Base-by-base conservation (phyloP, 2,888 invertebrate genomes). In the Chymomyza amoena region DNA sequence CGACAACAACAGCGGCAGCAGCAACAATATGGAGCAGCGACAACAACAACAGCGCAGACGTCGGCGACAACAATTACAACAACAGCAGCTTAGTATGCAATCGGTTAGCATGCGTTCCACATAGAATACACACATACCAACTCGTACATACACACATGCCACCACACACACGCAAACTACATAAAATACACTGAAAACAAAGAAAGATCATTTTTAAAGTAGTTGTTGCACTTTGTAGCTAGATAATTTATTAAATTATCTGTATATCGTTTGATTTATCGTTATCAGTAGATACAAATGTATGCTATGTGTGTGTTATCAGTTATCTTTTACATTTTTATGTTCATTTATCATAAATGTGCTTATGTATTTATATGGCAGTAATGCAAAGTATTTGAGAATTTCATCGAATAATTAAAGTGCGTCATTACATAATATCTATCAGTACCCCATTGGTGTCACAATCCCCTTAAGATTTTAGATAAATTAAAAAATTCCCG, bases 31-130 rank as follows among this genome's bases (percentile, higher is more conserved):
- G 70, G 78, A 69, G 61, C 70, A 75, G 59, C 72, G 70, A 20
- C 75, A 72, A 56, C 77, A 80, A 18, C 28, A 9, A 61, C 81
- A 77, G 56, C 72, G 80, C 36, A 78, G 78, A 66, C 70, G 77
- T 32, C 32, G 32, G 32, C 32, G 32, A 10, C 66, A 66, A 32
- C 76, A 70, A 54, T 45, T 71, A 64, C 59, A 52, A n/a, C 68
- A 52, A 32, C 62, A 69, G 20, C 20, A 65, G 70, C 69, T 73
- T 59, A 59, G 64, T 66, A 75, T 70, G 65, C 68, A 45, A 76
- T 74, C 64, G 77, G 77, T 77, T 77, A 77, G 77, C 73, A 70
- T 65, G 68, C 39, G 50, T 60, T 62, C 68, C 54, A 64, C 70
- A 65, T 64, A 32, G 51, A 66, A 13, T 16, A 28, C 28, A 57